phyloP scores from a whole-genome alignment of 2,888 invertebrate genomes.

The Diabrotica balteata region DNA sequence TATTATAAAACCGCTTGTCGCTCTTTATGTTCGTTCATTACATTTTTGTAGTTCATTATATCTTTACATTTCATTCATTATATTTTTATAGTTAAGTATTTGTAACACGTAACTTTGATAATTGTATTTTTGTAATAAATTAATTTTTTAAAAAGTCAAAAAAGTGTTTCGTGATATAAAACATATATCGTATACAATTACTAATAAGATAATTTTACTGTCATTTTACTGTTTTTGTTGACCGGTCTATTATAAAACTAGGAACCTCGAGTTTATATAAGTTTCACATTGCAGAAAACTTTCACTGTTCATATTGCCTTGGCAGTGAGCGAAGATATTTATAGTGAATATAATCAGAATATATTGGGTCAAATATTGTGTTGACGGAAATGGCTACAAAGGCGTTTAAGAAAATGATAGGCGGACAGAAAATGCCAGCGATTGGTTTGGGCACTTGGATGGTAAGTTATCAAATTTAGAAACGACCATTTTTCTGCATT shows the following conservation, averaged over 20 bases:
- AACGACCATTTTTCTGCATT: not conserved
- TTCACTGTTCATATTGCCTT: slow-evolving; percentile 14
- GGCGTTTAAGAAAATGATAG: slow-evolving; percentile 27
- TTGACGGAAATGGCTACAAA: slow-evolving; percentile 22
- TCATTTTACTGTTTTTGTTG: not conserved
- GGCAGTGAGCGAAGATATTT: slow-evolving; percentile 3
- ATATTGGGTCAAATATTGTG: not conserved
- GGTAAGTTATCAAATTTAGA: slow-evolving; percentile 62
- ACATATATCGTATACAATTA: too few species aligned
- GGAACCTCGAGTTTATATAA: slow-evolving; percentile 10
- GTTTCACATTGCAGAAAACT: slow-evolving; percentile 8
- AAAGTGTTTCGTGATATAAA: too few species aligned
- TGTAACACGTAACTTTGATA: too few species aligned
- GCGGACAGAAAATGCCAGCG: slow-evolving; percentile 48
- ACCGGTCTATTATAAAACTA: not conserved
- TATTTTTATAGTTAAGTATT: too few species aligned
- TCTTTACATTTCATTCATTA: too few species aligned
- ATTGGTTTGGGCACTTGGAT: slow-evolving; percentile 84
- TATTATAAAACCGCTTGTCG: too few species aligned
- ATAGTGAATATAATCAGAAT: not conserved
- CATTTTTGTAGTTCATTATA: too few species aligned
- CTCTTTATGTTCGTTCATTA: too few species aligned
- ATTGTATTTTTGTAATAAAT: too few species aligned
- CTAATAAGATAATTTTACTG: too few species aligned
- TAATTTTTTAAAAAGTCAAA: too few species aligned